Evolutionary conservation across 2,888 invertebrate species (phyloP), one percentile per base, ranked within the genome.

Genomic region (Agrilus biguttatus): DNA sequence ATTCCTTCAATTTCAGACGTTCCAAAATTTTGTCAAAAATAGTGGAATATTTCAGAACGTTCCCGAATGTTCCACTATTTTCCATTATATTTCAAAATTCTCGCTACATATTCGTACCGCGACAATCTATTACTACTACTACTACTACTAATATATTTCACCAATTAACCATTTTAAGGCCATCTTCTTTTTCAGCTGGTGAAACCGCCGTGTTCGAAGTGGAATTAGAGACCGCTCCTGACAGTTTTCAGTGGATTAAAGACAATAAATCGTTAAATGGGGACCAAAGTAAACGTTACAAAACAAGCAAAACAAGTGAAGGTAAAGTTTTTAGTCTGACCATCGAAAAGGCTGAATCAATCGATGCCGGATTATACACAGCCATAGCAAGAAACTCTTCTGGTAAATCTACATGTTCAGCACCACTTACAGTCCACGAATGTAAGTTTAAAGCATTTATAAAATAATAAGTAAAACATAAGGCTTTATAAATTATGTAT

Each of bases 321-420:
- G 75, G 73, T 49, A 71, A 72, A 28, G 73, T 73, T 43, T 83
- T 83, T 63, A 80, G 77, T 44, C 69, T 95, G 51, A 75, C 80
- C 53, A 75, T 87, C 49, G 76, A 78, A 56, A 84, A 88, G 61
- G 83, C 83, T 55, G 62, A 66, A 19, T 70, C 82, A 54, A 77
- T 75, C 23, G 95, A 95, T 65, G 75, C 80, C n/a, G 93, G 91
- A 39, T 75, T 88, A 36, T 96, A 96, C 64, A 88, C 89, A 0
- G 89, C 90, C 37, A 78, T 87, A 49, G 92, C 92, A 14, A 80
- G 82, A 45, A 89, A 90, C 58, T 71, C 73, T 21, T 76, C 79
- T 45, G 89, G 91, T 47, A 83, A 83, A 54, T 73, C 85, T 37
- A 80, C 84, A 46, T 87, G 89, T 63, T 88, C 90, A 35, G 88